Evolutionary conservation across 35 echinoderm and acorn worm genomes (phyloP), one percentile per base, ranked within the genome.

Genomic region (Ophioderma brevispina): DNA sequence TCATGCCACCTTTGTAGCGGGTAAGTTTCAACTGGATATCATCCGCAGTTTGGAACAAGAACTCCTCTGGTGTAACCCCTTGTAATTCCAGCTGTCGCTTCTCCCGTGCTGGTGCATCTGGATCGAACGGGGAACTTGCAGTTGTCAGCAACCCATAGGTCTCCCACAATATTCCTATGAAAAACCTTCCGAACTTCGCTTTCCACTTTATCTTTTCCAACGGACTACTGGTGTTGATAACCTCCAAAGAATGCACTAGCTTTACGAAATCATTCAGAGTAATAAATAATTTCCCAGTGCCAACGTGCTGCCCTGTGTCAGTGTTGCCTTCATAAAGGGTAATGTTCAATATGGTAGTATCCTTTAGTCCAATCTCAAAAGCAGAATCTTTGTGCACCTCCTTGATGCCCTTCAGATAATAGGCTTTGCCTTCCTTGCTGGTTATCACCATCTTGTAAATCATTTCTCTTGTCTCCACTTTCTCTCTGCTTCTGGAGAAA

Each of bases 101-200:
- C 46, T 94, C 92, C 76, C 92, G 75, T 19, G 92, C 81, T 50
- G 82, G 82, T 0, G 92, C 87, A 55, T 94, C 92, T 4, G 92
- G 92, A 37, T 90, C 80, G 50, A 94, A 94, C 21, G 88, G 88
- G 18, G 88, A 86, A 32, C 77, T 94, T 15, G 88, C 89, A 10
- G 92, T 76, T 37, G 87, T 82, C 13, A 94, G 39, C 25, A 88
- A 76, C 13, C 92, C 92, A 32, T 90, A 94, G 23, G 90, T 88
- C 28, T 94, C 92, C 92, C 92, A 94, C 50, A 94, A 36, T 19
- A 89, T 81, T 1, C 92, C 92, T 0, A 88, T 88, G 55, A 90
- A 94, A 42, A 94, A 94, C 32, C 84, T 94, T 2, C 92, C 89
- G 38, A 94, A 94, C 43, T 80, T 94, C 11, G 92, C 88, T 35